Conservation (phyloP, 1,140 invertebrate species). For the Copidosoma floridanum region DNA sequence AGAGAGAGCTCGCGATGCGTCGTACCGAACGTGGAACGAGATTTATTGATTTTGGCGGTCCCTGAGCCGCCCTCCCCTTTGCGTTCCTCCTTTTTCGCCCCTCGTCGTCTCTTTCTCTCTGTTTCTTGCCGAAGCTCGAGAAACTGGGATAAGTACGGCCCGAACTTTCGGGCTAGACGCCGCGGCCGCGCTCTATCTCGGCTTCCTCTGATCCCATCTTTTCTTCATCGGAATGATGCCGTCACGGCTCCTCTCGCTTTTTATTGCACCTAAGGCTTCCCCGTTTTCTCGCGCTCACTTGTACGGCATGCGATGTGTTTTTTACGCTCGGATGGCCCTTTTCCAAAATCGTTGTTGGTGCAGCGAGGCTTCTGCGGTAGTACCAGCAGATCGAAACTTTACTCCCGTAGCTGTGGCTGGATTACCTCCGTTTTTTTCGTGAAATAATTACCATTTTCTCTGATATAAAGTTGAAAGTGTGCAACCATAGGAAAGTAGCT, state of each 20-base stretch:
- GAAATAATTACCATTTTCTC: no score
- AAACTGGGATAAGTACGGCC: conserved; percentile 32
- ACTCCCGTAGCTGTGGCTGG: no score
- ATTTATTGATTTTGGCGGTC: conserved; percentile 26
- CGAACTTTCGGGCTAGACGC: conserved; percentile 20
- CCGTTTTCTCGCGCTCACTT: not conserved
- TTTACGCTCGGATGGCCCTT: not conserved
- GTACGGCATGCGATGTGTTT: not conserved
- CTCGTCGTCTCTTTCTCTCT: conserved; percentile 2
- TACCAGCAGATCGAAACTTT: no score
- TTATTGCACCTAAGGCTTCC: no score
- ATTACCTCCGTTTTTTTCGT: no score
- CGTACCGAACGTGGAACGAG: conserved; percentile 8
- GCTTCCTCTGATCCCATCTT: not conserved
- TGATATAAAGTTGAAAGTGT: no score
- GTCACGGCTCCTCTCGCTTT: no score
- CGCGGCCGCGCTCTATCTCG: conserved; percentile 17
- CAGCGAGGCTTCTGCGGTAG: no score
- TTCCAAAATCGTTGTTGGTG: not conserved
- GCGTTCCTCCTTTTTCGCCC: not conserved
- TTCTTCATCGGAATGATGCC: not conserved
- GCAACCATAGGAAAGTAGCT: no score
- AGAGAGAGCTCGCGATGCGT: no score
- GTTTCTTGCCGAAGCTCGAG: conserved; percentile 25
- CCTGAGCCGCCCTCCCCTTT: conserved; percentile 23